Evolutionary conservation across 2,113 vertebrate genomes (phyloP).

Genomic region (Gobio gobio): DNA sequence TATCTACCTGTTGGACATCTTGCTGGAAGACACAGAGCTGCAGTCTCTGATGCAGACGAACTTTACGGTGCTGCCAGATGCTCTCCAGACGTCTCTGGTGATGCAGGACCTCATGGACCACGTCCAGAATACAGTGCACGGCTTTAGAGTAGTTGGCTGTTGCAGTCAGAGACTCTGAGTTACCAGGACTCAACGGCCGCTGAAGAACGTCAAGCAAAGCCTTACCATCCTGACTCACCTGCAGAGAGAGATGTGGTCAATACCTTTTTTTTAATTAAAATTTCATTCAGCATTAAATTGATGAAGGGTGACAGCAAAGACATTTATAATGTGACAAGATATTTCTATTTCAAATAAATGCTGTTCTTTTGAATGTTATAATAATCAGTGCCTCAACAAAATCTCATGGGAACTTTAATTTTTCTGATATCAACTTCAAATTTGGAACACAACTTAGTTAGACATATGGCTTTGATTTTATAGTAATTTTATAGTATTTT

Average conservation of each 20-base stretch:
- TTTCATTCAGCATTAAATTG: background rate
- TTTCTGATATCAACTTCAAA: too few relatives aligned
- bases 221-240: constrained; percentile 99
- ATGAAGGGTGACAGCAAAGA: background rate
- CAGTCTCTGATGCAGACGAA: constrained; percentile 94
- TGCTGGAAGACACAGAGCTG: constrained; percentile 99
- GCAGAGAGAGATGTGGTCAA: constrained; percentile 19
- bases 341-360: background rate
- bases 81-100: constrained; percentile 94
- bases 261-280: too few relatives aligned
- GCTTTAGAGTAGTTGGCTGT: constrained; percentile 98
- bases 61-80: constrained; percentile 97
- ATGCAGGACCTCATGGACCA: constrained; percentile 95
- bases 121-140: constrained; percentile 95
- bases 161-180: constrained; percentile 94
- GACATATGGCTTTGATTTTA: too few relatives aligned
- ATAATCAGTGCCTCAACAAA: background rate
- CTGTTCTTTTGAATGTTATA: background rate
- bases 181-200: constrained; percentile 92
- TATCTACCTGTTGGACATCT: constrained; percentile 93
- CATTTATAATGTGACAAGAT: background rate
- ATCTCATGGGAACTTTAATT: too few relatives aligned
- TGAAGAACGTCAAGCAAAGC: constrained; percentile 94
- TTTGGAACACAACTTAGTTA: too few relatives aligned
- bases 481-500: too few relatives aligned